phyloP scores from a whole-genome alignment of 2,113 vertebrate species.

The Salvelinus alpinus region DNA sequence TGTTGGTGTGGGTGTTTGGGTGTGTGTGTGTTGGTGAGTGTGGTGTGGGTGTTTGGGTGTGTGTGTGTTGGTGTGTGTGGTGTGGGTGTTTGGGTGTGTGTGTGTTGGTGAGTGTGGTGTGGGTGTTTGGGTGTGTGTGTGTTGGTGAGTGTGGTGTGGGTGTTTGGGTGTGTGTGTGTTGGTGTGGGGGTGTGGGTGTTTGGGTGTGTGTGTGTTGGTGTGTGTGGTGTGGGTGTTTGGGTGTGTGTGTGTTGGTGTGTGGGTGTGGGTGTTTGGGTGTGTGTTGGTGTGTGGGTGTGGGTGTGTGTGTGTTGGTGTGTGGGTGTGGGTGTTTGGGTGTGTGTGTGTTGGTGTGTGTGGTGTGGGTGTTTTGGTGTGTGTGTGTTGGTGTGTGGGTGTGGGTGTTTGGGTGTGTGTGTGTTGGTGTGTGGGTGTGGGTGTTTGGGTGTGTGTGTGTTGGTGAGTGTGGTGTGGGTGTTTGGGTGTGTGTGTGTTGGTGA shows the following conservation, averaged over 20 bases:
- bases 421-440: conserved; percentile 76
- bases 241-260: conserved; percentile 65
- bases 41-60: too few species aligned
- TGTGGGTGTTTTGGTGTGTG: too few species aligned
- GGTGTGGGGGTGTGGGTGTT: too few species aligned
- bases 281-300: too few species aligned
- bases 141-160: conserved; percentile 77
- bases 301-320: conserved; percentile 57
- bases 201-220: too few species aligned
- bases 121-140: too few species aligned
- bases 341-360: conserved; percentile 84
- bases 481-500: conserved; percentile 96
- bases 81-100: too few species aligned
- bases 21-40: conserved; percentile 77
- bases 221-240: too few species aligned
- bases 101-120: conserved; percentile 67
- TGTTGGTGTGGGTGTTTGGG: conserved; percentile 70
- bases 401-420: too few species aligned
- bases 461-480: too few species aligned
- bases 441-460: conserved; percentile 42
- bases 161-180: conserved; percentile 47
- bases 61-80: conserved; percentile 77
- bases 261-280: too few species aligned
- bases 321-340: too few species aligned
- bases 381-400: conserved; percentile 67